Evolutionary conservation across 2,113 vertebrate genomes (phyloP), one percentile per base, ranked within the genome.

Genomic region (Lophochroa leadbeateri): DNA sequence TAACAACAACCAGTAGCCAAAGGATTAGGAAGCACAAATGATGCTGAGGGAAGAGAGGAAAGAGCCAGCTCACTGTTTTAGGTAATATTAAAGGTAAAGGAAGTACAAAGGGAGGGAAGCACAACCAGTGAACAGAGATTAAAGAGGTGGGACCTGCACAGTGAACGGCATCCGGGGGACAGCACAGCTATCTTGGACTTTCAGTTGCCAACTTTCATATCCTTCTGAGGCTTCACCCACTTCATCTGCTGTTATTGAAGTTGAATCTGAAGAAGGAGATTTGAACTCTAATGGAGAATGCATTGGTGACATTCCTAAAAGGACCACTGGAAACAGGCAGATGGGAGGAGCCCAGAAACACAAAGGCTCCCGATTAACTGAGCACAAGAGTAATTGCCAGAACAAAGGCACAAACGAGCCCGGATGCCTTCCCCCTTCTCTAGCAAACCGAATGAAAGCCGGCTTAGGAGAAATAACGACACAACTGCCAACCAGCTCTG

Each of bases 401-500:
- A 80, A 68, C 46, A 83, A 86, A 94, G 41, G 35, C 61, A 37
- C 8, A 47, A 24, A 74, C 25, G 49, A 61, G 35, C 3, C 61
- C 10, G 11, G 33, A 37, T 23, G 28, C 31, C 53, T 74, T 58
- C 23, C 14, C 11, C 21, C 5, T 50, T 74, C 27, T 14, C 64
- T 24, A 39, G 19, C 19, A n/a, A 82, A 14, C 6, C 11, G 80
- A 68, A 76, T 35, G 24, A 80, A 82, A 88, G 41, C 55, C 39
- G 29, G 10, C 50, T 86, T 39, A 33, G 24, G 67, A 58, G 24
- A 57, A 83, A 80, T 6, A 25, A 21, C 27, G 35, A 29, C 52
- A 29, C 1, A 55, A 46, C 19, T 2, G 0, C 2, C 0, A 5
- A 77, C 18, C 8, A 74, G 7, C 53, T 81, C 21, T 11, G 16